Percentiles rank a stretch among this genome's conserved stretches.
These are phyloP conservation scores for Pteruthius melanotis DNA, from an alignment of 2,113 vertebrate species.

Conservation along the genomic window DNA sequence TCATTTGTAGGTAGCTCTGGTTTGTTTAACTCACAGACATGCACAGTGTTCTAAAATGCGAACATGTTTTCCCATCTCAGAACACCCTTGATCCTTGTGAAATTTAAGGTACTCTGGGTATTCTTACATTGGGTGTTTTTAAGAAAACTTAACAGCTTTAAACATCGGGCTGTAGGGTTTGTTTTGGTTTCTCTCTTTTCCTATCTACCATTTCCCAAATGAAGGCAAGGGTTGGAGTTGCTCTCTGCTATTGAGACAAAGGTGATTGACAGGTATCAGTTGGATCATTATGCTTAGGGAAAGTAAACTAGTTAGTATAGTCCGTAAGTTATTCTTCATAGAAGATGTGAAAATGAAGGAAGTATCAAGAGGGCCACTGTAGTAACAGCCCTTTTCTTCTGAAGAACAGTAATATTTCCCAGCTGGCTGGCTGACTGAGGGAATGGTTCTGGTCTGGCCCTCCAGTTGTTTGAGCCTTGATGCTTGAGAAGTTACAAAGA, in stretches of 20 bases:
- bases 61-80: background rate
- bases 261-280: background rate
- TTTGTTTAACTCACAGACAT: background rate
- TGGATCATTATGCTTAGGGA: background rate
- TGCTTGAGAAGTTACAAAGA: background rate
- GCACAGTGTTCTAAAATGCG: background rate
- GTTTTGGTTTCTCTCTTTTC: background rate
- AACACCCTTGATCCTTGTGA: background rate
- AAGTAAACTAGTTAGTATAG: background rate
- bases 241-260: background rate
- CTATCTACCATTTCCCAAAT: background rate
- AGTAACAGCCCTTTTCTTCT: background rate
- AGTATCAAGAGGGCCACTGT: background rate
- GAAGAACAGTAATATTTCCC: background rate
- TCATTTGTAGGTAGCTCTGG: constrained; percentile 16
- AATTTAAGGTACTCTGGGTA: background rate
- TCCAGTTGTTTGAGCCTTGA: background rate
- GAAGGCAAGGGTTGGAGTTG: background rate
- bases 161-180: background rate
- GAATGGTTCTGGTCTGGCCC: background rate
- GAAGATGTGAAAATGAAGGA: background rate
- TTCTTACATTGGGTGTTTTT: background rate
- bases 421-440: background rate
- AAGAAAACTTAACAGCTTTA: background rate
- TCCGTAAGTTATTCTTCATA: background rate